A percentile compares a stretch with the other conserved stretches of the same genome.
Evolutionary conservation across 2,888 invertebrate species (phyloP).

Genomic region (Scaptomyza caliginosa): DNA sequence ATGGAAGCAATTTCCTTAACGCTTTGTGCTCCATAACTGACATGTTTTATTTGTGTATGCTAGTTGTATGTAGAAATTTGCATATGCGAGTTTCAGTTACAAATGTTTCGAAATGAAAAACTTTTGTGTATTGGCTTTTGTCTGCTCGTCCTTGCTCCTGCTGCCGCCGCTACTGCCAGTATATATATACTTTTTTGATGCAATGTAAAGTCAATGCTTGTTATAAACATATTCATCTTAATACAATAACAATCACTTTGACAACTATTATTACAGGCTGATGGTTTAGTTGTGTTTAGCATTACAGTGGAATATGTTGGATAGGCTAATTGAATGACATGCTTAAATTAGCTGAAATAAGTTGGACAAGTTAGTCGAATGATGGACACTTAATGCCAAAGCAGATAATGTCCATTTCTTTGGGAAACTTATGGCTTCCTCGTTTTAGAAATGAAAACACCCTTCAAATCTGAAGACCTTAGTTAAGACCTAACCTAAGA

Average conservation of each 20-base stretch:
- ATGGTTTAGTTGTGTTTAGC: conserved; percentile 26
- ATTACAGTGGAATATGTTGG: conserved; percentile 33
- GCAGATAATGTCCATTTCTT: too few species aligned
- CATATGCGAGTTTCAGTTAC: conserved; percentile 48
- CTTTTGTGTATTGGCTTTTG: conserved; percentile 49
- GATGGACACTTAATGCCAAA: conserved; percentile 12
- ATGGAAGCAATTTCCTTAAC: conserved; percentile 32
- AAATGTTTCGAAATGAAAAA: conserved; percentile 45
- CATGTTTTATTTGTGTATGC: conserved; percentile 29
- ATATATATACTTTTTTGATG: background rate
- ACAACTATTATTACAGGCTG: conserved; percentile 53
- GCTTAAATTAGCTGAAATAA: conserved; percentile 30
- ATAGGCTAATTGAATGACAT: conserved; percentile 36
- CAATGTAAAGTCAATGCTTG: conserved; percentile 28
- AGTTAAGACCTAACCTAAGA: conserved; percentile 20
- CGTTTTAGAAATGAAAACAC: too few species aligned
- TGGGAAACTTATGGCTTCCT: too few species aligned
- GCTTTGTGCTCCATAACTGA: conserved; percentile 10
- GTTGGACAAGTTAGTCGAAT: background rate
- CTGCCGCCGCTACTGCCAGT: background rate
- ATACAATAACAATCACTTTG: conserved; percentile 45
- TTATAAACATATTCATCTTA: conserved; percentile 10
- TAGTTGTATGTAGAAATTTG: conserved; percentile 32
- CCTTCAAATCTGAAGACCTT: too few species aligned
- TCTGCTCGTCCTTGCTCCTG: conserved; percentile 10